Evolutionary conservation across 2,113 vertebrate genomes (phyloP).

Genomic region (Cinclus cinclus): DNA sequence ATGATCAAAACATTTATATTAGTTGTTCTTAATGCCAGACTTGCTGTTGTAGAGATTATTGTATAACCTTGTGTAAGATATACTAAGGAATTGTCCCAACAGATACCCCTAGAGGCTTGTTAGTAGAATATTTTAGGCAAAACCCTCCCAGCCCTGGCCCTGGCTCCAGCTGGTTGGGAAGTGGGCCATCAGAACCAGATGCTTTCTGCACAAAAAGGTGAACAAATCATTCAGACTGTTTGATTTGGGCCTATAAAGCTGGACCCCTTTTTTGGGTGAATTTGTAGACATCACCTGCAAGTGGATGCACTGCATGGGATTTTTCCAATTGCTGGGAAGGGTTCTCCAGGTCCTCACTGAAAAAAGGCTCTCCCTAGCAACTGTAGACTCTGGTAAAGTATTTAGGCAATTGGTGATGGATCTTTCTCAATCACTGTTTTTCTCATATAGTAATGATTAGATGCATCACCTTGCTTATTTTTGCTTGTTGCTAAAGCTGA

Average conservation of each 20-base stretch:
- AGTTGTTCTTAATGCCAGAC: neutral
- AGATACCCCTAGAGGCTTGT: neutral
- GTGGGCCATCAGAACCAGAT: neutral
- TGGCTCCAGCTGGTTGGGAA: neutral
- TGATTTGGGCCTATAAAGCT: neutral
- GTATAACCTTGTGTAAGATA: neutral
- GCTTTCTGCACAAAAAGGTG: neutral
- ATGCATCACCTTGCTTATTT: neutral
- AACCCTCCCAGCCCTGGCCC: neutral
- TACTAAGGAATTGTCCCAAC: neutral
- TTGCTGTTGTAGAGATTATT: neutral
- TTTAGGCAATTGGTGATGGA: neutral
- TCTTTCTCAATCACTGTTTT: neutral
- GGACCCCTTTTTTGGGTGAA: neutral
- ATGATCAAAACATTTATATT: neutral
- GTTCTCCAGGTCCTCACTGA: neutral
- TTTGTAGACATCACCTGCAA: neutral
- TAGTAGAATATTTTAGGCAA: neutral
- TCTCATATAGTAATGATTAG: neutral
- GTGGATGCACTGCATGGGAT: neutral
- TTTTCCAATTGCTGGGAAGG: neutral
- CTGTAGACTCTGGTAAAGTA: neutral
- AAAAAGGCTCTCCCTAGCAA: neutral
- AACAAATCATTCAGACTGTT: neutral
- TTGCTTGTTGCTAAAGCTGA: neutral